Evolutionary conservation across 2,113 vertebrate genomes (phyloP).

Genomic region (Panurus biarmicus): DNA sequence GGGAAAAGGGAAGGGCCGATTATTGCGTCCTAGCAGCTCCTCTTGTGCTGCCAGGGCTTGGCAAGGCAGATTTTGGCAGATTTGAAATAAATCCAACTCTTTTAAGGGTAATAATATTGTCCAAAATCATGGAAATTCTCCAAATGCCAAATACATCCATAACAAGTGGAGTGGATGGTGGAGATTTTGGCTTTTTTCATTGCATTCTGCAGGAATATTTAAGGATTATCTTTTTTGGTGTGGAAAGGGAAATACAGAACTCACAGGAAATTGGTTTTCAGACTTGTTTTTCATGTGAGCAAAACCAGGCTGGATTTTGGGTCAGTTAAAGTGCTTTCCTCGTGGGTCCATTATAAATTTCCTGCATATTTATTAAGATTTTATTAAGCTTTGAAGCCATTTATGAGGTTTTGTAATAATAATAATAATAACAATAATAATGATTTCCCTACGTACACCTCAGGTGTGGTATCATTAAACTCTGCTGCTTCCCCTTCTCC

Average conservation of each 20-base stretch:
- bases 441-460: not conserved
- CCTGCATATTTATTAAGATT: not conserved
- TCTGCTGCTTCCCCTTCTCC: not conserved
- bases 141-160: not conserved
- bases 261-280: not conserved
- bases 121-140: not conserved
- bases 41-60: not conserved
- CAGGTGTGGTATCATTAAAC: not conserved
- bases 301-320: not conserved
- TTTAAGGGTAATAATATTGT: not conserved
- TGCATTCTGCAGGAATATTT: not conserved
- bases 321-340: not conserved
- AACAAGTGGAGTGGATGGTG: not conserved
- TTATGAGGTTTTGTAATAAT: not conserved
- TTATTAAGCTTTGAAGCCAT: not conserved
- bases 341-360: not conserved
- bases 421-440: not conserved
- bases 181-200: not conserved
- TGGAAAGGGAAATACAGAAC: not conserved
- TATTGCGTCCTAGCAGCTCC: not conserved
- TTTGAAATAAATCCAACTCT: not conserved
- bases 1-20: accelerated
- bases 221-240: not conserved
- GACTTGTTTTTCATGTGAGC: not conserved
- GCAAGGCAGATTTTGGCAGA: not conserved